These are phyloP conservation scores for Helicoverpa armigera DNA, from an alignment of 1,140 invertebrate genomes.

Conservation along the genomic window DNA sequence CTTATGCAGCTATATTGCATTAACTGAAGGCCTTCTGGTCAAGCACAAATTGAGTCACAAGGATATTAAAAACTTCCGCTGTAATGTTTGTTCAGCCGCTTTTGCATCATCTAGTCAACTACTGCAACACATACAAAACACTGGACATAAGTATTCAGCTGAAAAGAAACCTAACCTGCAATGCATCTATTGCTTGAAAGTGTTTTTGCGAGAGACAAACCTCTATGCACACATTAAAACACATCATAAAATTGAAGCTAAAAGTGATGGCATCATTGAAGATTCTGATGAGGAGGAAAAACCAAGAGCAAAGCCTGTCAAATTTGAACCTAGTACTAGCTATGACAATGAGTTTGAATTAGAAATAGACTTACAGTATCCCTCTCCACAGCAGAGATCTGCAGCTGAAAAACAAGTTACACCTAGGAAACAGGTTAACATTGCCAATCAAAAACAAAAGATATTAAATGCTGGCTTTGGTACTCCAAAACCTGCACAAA, in stretches of 20 bases:
- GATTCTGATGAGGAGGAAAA: constrained; percentile 86
- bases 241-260: constrained; percentile 88
- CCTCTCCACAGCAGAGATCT: constrained; percentile 72
- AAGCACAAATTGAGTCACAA: constrained; percentile 89
- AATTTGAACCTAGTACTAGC: constrained; percentile 71
- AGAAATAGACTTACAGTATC: constrained; percentile 73
- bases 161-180: constrained; percentile 86
- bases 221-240: constrained; percentile 90
- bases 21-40: constrained; percentile 89
- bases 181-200: constrained; percentile 90
- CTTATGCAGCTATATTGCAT: constrained; percentile 91
- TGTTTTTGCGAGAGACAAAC: constrained; percentile 88
- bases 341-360: constrained; percentile 72
- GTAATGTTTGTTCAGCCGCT: constrained; percentile 85
- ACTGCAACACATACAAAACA: constrained; percentile 86
- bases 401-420: constrained; percentile 85
- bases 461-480: constrained; percentile 74
- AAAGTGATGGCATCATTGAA: constrained; percentile 88
- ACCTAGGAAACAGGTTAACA: constrained; percentile 80
- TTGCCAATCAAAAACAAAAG: constrained; percentile 72
- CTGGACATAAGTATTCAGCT: constrained; percentile 86
- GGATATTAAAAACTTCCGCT: constrained; percentile 77
- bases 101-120: constrained; percentile 85
- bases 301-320: constrained; percentile 63
- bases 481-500: constrained; percentile 41